phyloP scores from a whole-genome alignment of 2,888 invertebrate species.

The Drosophila bunnanda region DNA sequence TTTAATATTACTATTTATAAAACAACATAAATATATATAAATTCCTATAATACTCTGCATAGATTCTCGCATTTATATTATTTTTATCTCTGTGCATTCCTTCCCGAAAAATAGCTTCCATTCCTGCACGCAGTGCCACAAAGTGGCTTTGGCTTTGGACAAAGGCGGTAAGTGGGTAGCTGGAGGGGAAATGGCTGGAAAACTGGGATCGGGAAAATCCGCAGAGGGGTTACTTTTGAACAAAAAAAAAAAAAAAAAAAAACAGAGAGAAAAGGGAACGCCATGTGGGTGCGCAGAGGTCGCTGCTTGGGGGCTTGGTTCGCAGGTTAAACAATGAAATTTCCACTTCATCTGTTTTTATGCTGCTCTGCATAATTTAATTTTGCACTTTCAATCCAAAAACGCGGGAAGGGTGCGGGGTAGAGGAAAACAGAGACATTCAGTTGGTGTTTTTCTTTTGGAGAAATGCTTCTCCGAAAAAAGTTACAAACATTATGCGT shows the following conservation, averaged over 20 bases:
- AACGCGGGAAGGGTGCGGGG: not conserved
- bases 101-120: constrained; percentile 1
- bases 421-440: not conserved
- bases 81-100: not conserved
- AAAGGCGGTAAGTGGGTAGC: constrained; percentile 23
- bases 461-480: not conserved
- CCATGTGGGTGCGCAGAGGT: constrained; percentile 6
- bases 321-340: constrained; percentile 78
- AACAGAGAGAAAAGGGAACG: not conserved
- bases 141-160: constrained; percentile 44
- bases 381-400: constrained; percentile 72
- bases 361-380: constrained; percentile 80
- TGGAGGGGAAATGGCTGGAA: not conserved
- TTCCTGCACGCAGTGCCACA: constrained; percentile 36
- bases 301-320: constrained; percentile 38
- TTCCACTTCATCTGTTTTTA: constrained; percentile 80
- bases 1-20: not conserved
- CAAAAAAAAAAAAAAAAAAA: constrained; percentile 1
- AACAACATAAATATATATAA: no score
- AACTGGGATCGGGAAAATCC: not conserved
- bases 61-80: not conserved
- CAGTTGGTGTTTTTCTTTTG: not conserved
- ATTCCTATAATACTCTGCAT: no score
- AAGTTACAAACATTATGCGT: not conserved
- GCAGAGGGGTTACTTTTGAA: constrained; percentile 13